A percentile compares a stretch with the other conserved stretches of the same genome.
Evolutionary conservation across 2,797 vertebrate genomes (phyloP).

Genomic region (Orientallactaga sibirica): DNA sequence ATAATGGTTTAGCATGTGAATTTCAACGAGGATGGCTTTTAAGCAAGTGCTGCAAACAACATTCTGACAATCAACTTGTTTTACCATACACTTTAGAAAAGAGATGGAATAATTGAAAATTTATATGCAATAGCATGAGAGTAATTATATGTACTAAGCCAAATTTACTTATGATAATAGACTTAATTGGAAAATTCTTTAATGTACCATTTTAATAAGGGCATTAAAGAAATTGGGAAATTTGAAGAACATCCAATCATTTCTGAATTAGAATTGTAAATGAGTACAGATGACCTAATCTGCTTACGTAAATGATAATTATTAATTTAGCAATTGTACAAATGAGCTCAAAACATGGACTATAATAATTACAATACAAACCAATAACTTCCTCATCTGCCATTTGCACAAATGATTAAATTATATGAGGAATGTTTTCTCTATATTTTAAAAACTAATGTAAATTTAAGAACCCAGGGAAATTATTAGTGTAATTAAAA

Average conservation of each 20-base stretch:
- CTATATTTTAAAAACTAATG: constrained; percentile 54
- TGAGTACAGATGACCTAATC: constrained; percentile 77
- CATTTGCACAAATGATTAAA: constrained; percentile 79
- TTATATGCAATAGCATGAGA: constrained; percentile 80
- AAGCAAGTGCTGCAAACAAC: constrained; percentile 46
- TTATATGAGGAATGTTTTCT: constrained; percentile 78
- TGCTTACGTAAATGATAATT: constrained; percentile 78
- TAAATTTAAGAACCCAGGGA: constrained; percentile 62
- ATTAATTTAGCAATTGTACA: constrained; percentile 79
- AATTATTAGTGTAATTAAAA: constrained; percentile 74
- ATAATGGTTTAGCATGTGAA: constrained; percentile 53
- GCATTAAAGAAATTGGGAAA: constrained; percentile 81
- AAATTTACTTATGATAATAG: constrained; percentile 82
- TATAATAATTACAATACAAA: constrained; percentile 74
- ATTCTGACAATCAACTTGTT: constrained; percentile 73
- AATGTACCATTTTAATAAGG: constrained; percentile 76
- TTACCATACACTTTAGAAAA: constrained; percentile 76
- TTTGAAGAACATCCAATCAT: constrained; percentile 56
- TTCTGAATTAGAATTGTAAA: constrained; percentile 70
- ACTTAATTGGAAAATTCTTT: constrained; percentile 84
- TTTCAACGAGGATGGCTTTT: constrained; percentile 67
- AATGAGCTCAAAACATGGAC: constrained; percentile 68
- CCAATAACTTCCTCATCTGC: constrained; percentile 76
- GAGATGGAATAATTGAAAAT: constrained; percentile 82
- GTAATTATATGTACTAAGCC: constrained; percentile 83